A percentile compares a stretch with the other conserved stretches of the same genome.
Conservation (phyloP, 2,797 vertebrate species). For the Platalea minor region DNA sequence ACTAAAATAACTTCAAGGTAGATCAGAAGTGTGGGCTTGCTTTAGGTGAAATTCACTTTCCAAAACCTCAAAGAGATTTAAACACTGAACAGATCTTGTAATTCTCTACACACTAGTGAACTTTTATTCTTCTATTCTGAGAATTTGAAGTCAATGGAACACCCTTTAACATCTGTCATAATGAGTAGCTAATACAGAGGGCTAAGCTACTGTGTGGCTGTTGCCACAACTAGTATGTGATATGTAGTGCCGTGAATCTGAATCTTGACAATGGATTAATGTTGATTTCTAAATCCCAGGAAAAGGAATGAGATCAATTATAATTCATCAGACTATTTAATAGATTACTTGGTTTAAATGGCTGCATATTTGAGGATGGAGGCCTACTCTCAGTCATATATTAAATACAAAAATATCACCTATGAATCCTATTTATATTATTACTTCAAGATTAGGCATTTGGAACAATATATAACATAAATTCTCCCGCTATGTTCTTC, state of each 20-base stretch:
- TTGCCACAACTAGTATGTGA: not conserved
- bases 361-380: not conserved
- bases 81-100: not conserved
- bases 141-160: not conserved
- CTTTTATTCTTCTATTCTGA: constrained; percentile 2
- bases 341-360: not conserved
- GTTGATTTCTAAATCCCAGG: not conserved
- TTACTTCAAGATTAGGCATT: not conserved
- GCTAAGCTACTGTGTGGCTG: not conserved
- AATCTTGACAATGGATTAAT: not conserved
- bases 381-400: not conserved
- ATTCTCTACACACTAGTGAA: not conserved
- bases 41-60: constrained; percentile 34
- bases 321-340: not conserved
- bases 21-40: not conserved
- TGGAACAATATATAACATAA: not conserved
- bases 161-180: not conserved
- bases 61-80: constrained; percentile 48
- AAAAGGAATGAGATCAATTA: not conserved
- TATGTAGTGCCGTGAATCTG: not conserved
- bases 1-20: constrained; percentile 57
- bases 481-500: not conserved
- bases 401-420: not conserved
- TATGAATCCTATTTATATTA: not conserved
- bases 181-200: not conserved